These are phyloP conservation scores for Hippopotamyrus pictus DNA, from an alignment of 2,797 vertebrate genomes.

Conservation along the genomic window DNA sequence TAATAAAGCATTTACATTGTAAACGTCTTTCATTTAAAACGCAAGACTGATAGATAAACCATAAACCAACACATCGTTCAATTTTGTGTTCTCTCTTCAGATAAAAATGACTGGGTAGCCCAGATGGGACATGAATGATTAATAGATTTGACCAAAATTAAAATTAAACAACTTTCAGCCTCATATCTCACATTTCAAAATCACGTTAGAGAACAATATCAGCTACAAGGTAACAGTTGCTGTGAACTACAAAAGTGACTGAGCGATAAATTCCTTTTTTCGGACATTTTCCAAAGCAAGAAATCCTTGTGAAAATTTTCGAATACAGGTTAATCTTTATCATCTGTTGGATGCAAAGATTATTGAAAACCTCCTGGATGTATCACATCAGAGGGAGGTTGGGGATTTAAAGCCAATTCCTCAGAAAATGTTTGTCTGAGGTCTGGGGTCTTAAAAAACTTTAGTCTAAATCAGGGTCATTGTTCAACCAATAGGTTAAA, in stretches of 20 bases:
- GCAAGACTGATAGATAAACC: neutral
- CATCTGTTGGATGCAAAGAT: neutral
- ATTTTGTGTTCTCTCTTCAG: neutral
- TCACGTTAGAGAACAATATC: neutral
- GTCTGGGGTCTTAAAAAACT: neutral
- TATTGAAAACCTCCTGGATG: neutral
- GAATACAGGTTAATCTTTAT: neutral
- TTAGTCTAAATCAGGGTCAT: neutral
- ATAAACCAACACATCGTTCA: neutral
- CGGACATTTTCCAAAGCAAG: neutral
- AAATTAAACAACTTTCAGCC: neutral
- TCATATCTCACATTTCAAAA: neutral
- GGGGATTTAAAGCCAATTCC: neutral
- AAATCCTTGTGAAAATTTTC: neutral
- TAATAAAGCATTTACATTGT: neutral
- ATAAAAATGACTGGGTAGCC: conserved; percentile 1
- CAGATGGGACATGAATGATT: conserved; percentile 7
- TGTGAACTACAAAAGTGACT: neutral
- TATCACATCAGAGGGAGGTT: neutral
- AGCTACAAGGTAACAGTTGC: neutral
- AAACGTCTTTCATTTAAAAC: neutral
- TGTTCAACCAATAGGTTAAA: neutral
- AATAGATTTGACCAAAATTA: neutral
- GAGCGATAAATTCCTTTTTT: neutral
- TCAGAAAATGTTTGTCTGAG: neutral